phyloP scores from a whole-genome alignment of 2,113 vertebrate species.

The Neodontobutis hainanensis region DNA sequence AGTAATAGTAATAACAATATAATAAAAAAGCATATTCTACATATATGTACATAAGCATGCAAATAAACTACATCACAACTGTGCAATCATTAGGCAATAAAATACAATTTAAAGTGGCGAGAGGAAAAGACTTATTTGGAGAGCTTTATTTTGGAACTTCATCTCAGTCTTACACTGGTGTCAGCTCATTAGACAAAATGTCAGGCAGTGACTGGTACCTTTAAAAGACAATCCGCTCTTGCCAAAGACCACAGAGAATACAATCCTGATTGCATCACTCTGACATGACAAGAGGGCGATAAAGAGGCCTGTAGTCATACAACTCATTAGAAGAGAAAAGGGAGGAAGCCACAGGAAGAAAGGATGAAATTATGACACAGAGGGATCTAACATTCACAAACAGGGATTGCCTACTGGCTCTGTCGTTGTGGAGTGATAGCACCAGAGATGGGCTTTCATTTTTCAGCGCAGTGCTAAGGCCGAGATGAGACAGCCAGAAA shows the following conservation, averaged over 20 bases:
- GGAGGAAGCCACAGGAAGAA: slow-evolving; percentile 25
- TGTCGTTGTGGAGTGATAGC: slow-evolving; percentile 52
- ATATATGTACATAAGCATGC: too few relatives aligned
- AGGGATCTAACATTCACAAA: slow-evolving; percentile 43
- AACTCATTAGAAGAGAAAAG: slow-evolving; percentile 49
- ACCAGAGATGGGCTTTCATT: slow-evolving; percentile 54
- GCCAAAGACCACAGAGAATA: slow-evolving; percentile 47
- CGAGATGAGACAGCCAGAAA: slow-evolving; percentile 22
- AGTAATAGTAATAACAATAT: too few relatives aligned
- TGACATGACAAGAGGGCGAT: slow-evolving; percentile 59
- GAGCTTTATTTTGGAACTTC: background rate
- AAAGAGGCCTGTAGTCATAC: slow-evolving; percentile 58
- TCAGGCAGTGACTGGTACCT: slow-evolving; percentile 58
- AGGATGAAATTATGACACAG: slow-evolving; percentile 44
- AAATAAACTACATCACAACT: too few relatives aligned
- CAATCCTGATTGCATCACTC: slow-evolving; percentile 71
- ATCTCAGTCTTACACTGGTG: slow-evolving; percentile 34
- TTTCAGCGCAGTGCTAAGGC: slow-evolving; percentile 32
- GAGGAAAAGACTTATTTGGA: background rate
- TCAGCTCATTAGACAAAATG: slow-evolving; percentile 55
- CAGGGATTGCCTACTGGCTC: slow-evolving; percentile 49
- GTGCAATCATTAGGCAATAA: too few relatives aligned
- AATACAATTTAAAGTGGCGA: too few relatives aligned
- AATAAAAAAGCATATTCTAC: too few relatives aligned
- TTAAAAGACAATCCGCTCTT: slow-evolving; percentile 52